These are phyloP conservation scores for Psettodes erumei DNA, from an alignment of 2,113 vertebrate species.

Conservation along the genomic window DNA sequence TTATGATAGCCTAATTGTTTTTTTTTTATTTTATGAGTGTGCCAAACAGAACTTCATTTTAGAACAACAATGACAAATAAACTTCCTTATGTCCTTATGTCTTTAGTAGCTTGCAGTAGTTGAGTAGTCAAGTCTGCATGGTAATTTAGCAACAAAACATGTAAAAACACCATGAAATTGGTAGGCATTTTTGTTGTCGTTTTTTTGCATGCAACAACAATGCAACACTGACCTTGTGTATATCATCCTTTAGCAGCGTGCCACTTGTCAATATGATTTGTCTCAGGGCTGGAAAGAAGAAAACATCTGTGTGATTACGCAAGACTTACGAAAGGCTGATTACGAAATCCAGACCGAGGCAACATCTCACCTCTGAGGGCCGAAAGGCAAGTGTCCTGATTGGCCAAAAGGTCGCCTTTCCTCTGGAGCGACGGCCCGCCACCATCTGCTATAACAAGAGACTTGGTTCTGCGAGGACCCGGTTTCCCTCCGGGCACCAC, in stretches of 20 bases:
- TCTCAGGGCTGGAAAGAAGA: constrained; percentile 80
- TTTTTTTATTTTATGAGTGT: no score
- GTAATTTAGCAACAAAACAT: no score
- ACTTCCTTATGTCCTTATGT: no score
- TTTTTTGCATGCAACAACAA: background rate
- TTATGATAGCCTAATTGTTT: no score
- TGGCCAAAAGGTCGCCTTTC: constrained; percentile 87
- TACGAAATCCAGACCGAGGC: background rate
- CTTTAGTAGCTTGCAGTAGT: no score
- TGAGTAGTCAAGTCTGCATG: background rate
- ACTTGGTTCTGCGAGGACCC: constrained; percentile 76
- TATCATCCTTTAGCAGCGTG: constrained; percentile 88
- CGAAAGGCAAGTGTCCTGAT: constrained; percentile 87
- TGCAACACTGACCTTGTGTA: constrained; percentile 83
- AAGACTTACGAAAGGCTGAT: background rate
- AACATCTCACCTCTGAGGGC: constrained; percentile 84
- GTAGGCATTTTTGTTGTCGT: no score
- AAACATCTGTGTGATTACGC: background rate
- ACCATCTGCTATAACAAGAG: constrained; percentile 69
- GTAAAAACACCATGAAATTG: no score
- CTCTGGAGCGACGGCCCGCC: constrained; percentile 72
- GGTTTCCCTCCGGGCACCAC: constrained; percentile 76
- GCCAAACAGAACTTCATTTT: no score
- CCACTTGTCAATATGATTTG: constrained; percentile 86
- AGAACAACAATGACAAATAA: no score